Evolutionary conservation across 2,888 invertebrate species (phyloP).

Genomic region (Xanthia icteritia): DNA sequence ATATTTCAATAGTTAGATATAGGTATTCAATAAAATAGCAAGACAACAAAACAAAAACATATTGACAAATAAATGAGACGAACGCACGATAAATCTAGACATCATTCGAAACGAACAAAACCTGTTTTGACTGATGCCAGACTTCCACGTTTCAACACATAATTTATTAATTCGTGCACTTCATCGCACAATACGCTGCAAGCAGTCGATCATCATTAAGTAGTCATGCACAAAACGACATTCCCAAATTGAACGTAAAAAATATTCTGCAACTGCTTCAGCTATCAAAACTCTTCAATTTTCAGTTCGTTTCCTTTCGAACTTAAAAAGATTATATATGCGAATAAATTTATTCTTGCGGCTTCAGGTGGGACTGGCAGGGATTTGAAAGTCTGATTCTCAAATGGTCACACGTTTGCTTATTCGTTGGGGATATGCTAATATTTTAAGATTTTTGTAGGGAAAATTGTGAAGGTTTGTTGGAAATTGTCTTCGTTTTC

Average conservation of each 20-base stretch:
- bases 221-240: neutral
- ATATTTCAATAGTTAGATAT: too few relatives aligned
- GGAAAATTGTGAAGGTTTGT: slow-evolving; percentile 42
- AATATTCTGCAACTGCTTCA: neutral
- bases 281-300: slow-evolving; percentile 38
- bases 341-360: slow-evolving; percentile 74
- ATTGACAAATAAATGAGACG: too few relatives aligned
- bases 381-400: slow-evolving; percentile 73
- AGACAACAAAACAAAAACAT: too few relatives aligned
- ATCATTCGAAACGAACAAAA: too few relatives aligned
- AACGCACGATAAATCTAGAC: too few relatives aligned
- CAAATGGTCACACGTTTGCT: slow-evolving; percentile 70
- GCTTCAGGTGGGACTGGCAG: slow-evolving; percentile 59
- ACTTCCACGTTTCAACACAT: too few relatives aligned
- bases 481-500: slow-evolving; percentile 42
- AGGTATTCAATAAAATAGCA: too few relatives aligned
- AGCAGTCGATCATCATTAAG: too few relatives aligned
- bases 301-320: slow-evolving; percentile 55
- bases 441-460: slow-evolving; percentile 57
- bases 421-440: slow-evolving; percentile 63
- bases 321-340: slow-evolving; percentile 69
- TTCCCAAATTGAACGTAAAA: neutral
- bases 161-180: too few relatives aligned
- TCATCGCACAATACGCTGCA: too few relatives aligned
- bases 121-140: too few relatives aligned